Evolutionary conservation across 2,113 vertebrate genomes (phyloP), one percentile per base, ranked within the genome.

Genomic region (Ramphastos sulfuratus): DNA sequence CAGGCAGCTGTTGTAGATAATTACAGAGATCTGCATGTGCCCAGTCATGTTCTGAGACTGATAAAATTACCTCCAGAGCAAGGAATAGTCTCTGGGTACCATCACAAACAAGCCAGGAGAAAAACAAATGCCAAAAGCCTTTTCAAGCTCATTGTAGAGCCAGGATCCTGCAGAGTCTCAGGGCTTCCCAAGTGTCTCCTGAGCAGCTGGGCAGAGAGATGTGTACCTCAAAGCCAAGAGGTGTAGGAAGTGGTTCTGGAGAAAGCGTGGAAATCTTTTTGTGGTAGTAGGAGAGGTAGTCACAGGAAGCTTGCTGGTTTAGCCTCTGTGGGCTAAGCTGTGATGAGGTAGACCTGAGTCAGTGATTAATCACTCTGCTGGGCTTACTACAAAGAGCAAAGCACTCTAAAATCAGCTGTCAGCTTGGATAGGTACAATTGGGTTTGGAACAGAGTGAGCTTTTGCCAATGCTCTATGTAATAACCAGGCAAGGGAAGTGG

Each of bases 351-450:
- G 2, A 9, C 42, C 94, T 89, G 87, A 95, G 84, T 92, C 94
- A 87, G 75, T 66, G 78, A 73, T 93, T 89, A 94, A 77, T 93
- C 87, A 92, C 87, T 85, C 87, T 91, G 93, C 59, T 89, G 82
- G 82, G 65, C 48, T 80, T 96, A 78, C 87, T 94, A 85, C 69
- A 91, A 94, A 85, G 89, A 90, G 18, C 76, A 92, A 81, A 90
- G 69, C 65, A 64, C 58, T 89, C 61, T 24, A 82, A 91, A 24
- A 15, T 90, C 72, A 85, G 94, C 54, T 58, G 48, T n/a, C 60
- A 39, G 70, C 28, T 74, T 83, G 74, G 79, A 71, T 72, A 66
- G 87, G 89, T 78, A 48, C 70, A 80, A 55, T 75, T 89, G 18
- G 0, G 8, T 95, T 94, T 91, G 59, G 91, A 85, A 72, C 54